These are phyloP conservation scores for Rhinella marina DNA, from an alignment of 2,797 vertebrate species.

Conservation along the genomic window DNA sequence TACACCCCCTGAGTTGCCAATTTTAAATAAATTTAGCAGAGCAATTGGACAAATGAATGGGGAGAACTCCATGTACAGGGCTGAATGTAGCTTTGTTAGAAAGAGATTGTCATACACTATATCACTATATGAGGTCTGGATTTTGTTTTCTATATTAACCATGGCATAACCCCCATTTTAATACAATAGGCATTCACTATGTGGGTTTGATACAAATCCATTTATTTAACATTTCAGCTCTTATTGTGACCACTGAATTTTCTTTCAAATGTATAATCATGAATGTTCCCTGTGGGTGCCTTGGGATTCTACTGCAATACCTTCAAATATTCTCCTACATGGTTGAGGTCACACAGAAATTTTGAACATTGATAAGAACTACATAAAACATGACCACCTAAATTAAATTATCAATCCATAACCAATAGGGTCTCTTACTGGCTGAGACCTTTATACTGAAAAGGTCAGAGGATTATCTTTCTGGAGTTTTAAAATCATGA, in stretches of 20 bases:
- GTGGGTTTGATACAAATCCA: not conserved
- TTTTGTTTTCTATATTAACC: no score
- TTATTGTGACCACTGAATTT: not conserved
- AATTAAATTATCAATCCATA: not conserved
- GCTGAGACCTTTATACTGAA: not conserved
- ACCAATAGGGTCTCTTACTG: not conserved
- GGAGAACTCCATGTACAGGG: no score
- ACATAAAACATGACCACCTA: not conserved
- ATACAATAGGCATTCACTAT: not conserved
- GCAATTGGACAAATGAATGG: no score
- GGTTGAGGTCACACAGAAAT: not conserved
- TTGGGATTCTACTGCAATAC: not conserved
- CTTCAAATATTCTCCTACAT: not conserved
- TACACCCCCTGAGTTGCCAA: no score
- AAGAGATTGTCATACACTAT: no score
- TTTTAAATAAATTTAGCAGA: no score
- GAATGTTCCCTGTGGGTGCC: not conserved
- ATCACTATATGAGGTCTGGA: no score
- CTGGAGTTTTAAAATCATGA: not conserved
- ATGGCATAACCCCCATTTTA: no score
- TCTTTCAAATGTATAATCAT: not conserved
- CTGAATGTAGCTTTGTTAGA: no score
- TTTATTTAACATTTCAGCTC: not conserved
- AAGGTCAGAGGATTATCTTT: not conserved
- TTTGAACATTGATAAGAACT: not conserved